A percentile compares a stretch with the other conserved stretches of the same genome.
These are phyloP conservation scores for Reticulitermes lucifugus DNA, from an alignment of 2,888 invertebrate species.

Conservation along the genomic window DNA sequence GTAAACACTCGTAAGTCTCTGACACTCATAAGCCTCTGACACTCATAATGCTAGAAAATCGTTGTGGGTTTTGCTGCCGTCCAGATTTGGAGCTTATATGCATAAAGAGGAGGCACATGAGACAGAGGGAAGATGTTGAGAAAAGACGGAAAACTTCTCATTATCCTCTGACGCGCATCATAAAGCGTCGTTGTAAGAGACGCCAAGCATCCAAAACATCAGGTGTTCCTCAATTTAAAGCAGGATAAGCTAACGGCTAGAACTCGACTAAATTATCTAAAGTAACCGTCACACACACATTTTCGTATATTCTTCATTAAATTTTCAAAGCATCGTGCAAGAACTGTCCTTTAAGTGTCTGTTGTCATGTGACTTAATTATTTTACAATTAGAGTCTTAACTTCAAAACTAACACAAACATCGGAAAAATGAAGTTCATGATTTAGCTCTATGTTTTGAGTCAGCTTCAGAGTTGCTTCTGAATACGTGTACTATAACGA, in stretches of 20 bases:
- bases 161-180: neutral
- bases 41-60: neutral
- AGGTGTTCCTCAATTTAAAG: neutral
- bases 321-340: no score
- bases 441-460: no score
- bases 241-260: neutral
- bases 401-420: no score
- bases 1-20: constrained; percentile 9
- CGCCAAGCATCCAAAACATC: neutral
- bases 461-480: no score
- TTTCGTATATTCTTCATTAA: no score
- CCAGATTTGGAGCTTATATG: neutral
- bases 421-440: no score
- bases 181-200: neutral
- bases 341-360: no score
- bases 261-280: neutral
- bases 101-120: neutral
- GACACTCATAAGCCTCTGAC: constrained; percentile 1
- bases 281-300: no score
- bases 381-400: no score
- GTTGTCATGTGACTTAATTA: no score
- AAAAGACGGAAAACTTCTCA: neutral
- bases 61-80: no score
- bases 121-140: neutral
- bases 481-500: no score